Conservation (phyloP, 2,797 vertebrate species). For the Sebastes itinus region DNA sequence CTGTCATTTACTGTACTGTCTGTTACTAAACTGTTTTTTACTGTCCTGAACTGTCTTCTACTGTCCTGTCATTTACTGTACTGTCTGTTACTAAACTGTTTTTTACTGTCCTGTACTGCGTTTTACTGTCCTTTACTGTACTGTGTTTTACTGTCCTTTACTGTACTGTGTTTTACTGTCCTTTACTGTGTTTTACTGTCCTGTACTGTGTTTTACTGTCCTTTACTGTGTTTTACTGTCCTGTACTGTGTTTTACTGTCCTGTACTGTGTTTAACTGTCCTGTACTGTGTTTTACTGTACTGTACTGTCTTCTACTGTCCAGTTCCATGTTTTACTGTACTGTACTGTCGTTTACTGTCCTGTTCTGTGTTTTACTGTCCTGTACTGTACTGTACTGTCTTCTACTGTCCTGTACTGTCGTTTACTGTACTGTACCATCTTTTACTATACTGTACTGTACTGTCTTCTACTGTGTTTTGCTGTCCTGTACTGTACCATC, state of each 20-base stretch:
- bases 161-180: too few species aligned
- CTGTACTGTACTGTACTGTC: too few species aligned
- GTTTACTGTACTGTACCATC: not conserved
- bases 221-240: not conserved
- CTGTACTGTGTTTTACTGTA: not conserved
- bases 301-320: accelerated
- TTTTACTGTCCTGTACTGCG: accelerated
- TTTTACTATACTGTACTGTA: not conserved
- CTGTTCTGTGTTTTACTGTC: not conserved
- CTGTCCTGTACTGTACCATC: too few species aligned
- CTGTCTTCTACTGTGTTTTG: too few species aligned
- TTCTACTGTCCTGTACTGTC: not conserved
- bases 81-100: too few species aligned
- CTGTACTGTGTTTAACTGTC: too few species aligned
- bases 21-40: accelerated
- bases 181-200: not conserved
- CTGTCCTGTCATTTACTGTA: too few species aligned
- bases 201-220: not conserved
- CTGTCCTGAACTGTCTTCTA: too few species aligned
- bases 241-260: accelerated
- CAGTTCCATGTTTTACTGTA: not conserved
- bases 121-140: too few species aligned
- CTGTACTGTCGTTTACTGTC: too few species aligned
- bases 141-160: not conserved
- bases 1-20: not conserved